phyloP scores from a whole-genome alignment of 1,140 invertebrate species.

The Zaprionus davidi region DNA sequence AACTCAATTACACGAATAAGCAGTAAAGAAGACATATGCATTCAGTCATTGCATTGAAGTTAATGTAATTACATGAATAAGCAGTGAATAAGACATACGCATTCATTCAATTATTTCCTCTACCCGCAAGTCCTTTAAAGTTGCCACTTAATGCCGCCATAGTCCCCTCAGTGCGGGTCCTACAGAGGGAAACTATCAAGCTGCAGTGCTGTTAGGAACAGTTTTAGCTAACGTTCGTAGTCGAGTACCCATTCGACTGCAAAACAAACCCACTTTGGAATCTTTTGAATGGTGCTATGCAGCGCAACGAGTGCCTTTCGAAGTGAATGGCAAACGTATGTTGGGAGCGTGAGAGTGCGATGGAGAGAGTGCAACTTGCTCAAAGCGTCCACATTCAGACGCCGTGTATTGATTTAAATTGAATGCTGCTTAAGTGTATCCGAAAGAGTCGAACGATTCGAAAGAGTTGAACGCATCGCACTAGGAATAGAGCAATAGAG shows the following conservation, averaged over 20 bases:
- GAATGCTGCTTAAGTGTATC: slow-evolving; percentile 61
- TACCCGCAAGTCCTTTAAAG: background rate
- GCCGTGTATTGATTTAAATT: slow-evolving; percentile 71
- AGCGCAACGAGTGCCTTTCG: slow-evolving; percentile 67
- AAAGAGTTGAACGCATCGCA: background rate
- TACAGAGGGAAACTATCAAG: background rate
- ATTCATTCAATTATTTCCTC: background rate
- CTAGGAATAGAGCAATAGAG: background rate
- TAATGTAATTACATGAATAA: too few species aligned
- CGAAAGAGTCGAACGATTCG: slow-evolving; percentile 10
- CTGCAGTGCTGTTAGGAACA: slow-evolving; percentile 6
- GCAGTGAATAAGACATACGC: background rate
- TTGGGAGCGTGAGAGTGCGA: slow-evolving; percentile 53
- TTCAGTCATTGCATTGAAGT: too few species aligned
- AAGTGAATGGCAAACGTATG: slow-evolving; percentile 30
- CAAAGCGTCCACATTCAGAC: slow-evolving; percentile 21
- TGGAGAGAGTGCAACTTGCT: slow-evolving; percentile 44
- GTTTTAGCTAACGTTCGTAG: slow-evolving; percentile 50
- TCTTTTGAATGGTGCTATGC: slow-evolving; percentile 56
- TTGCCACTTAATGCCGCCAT: background rate
- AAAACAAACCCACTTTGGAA: slow-evolving; percentile 69
- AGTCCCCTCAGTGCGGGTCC: too few species aligned
- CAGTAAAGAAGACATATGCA: too few species aligned
- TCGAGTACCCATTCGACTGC: slow-evolving; percentile 53
- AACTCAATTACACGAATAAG: too few species aligned